Conservation (phyloP, 2,113 vertebrate species). For the Triplophysa siluroides region DNA sequence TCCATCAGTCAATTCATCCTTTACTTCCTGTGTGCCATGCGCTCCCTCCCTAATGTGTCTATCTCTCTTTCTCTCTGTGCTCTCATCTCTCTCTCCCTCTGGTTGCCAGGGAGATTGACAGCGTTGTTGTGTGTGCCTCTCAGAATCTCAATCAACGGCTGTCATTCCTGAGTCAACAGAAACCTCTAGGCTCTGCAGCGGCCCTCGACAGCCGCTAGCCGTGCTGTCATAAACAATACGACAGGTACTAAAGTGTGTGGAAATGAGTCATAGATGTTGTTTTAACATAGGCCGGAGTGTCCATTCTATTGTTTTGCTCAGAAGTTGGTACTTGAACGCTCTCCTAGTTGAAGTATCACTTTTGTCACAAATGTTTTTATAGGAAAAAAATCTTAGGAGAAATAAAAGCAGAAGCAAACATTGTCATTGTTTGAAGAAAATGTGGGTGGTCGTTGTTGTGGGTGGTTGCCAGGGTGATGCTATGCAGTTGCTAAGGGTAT, state of each 20-base stretch:
- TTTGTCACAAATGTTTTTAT: not conserved
- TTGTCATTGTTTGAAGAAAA: no score
- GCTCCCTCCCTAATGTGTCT: not conserved
- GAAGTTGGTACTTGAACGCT: not conserved
- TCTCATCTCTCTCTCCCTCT: not conserved
- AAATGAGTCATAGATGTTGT: constrained; percentile 7
- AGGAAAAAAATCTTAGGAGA: not conserved
- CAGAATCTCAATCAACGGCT: constrained; percentile 14
- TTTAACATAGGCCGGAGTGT: not conserved
- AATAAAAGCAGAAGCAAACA: no score
- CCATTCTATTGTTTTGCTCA: not conserved
- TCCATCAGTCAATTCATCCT: constrained; percentile 14
- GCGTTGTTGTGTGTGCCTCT: not conserved
- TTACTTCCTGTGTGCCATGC: not conserved
- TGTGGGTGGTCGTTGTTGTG: not conserved
- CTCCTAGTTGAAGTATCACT: not conserved
- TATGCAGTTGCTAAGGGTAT: not conserved
- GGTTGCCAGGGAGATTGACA: constrained; percentile 18
- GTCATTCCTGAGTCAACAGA: constrained; percentile 19
- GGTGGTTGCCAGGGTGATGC: not conserved
- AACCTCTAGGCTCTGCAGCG: not conserved
- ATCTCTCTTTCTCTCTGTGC: constrained; percentile 9
- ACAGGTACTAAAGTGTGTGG: constrained; percentile 13
- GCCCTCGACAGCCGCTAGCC: not conserved
- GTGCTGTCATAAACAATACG: constrained; percentile 1